Base-by-base conservation (phyloP, 2,113 vertebrate genomes). In the Oncorhynchus clarkii region DNA sequence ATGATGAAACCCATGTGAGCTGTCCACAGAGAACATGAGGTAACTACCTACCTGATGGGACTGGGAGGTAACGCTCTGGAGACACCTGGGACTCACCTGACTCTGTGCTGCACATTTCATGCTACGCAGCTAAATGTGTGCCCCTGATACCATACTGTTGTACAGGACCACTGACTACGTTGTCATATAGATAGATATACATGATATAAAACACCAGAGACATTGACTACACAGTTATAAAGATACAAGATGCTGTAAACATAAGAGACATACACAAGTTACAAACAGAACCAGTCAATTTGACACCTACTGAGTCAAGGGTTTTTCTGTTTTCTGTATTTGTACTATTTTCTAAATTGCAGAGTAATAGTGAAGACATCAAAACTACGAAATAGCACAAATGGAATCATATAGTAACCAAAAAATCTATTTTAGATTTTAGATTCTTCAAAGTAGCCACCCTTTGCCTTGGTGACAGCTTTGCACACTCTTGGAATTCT, bases 1-100 rank as follows among this genome's bases (percentile, higher is more conserved):
- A 77, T 81, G 85, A 89, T 84, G 75, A 84, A 79, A 84, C 70
- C 71, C 80, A 54, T 54, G 51, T 14, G 16, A 18, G 51, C 12
- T 14, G 14, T 18, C 49, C 13, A 74, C 74, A 74, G 74, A 70
- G 31, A 74, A 70, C 76, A 60, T 11, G 39, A 34, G 34, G 3
- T 29, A 13, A 45, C 9, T 45, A 45, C 39, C 39, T 45, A 45
- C 39, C 16, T 24, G 49, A 16, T 54, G 14, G 14, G 8, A 71
- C 14, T 39, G 16, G 7, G 60, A 65, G 54, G 14, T 20, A 49
- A 73, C 49, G 9, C 39, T 45, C 39, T 45, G 9, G 39, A 60
- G 51, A 73, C 71, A 49, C 39, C 68, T 48, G 18, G 7, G 22
- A 12, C 26, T 65, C 22, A 62, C 39, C 9, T 45, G 9, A 45